Evolutionary conservation across 2,797 vertebrate species (phyloP).

Genomic region (Sebastolobus altivelis): DNA sequence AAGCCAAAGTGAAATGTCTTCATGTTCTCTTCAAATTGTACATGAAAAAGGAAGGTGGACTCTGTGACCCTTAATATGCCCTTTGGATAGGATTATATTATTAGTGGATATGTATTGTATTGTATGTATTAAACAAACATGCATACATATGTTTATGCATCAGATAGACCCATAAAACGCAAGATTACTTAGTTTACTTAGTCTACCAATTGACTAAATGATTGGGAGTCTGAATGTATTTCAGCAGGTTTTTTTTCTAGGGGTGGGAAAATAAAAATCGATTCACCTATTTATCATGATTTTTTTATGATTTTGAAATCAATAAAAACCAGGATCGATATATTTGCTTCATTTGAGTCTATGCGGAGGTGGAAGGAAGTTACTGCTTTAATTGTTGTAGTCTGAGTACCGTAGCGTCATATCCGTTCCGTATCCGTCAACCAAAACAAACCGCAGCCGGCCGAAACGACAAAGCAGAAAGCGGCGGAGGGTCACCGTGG

Average conservation of each 20-base stretch:
- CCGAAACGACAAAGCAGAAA: too few relatives aligned
- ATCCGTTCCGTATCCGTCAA: too few relatives aligned
- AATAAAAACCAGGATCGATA: too few relatives aligned
- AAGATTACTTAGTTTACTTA: not conserved
- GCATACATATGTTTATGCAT: not conserved
- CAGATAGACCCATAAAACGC: not conserved
- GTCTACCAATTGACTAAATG: not conserved
- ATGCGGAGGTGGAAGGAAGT: too few relatives aligned
- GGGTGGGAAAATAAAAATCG: too few relatives aligned
- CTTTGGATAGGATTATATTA: not conserved
- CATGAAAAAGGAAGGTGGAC: not conserved
- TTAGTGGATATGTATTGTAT: not conserved
- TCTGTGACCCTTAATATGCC: not conserved
- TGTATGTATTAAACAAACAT: not conserved
- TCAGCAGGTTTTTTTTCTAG: not conserved
- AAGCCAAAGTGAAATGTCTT: slow-evolving; percentile 25
- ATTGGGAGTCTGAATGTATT: not conserved
- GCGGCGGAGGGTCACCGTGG: too few relatives aligned
- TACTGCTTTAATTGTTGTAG: too few relatives aligned
- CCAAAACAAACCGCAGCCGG: too few relatives aligned
- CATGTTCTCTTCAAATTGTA: not conserved
- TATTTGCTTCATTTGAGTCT: too few relatives aligned
- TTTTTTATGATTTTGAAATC: too few relatives aligned
- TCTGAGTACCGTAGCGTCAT: too few relatives aligned
- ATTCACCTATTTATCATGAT: too few relatives aligned